Evolutionary conservation across 1,140 invertebrate species (phyloP).

Genomic region (Rhizoglyphus robini): DNA sequence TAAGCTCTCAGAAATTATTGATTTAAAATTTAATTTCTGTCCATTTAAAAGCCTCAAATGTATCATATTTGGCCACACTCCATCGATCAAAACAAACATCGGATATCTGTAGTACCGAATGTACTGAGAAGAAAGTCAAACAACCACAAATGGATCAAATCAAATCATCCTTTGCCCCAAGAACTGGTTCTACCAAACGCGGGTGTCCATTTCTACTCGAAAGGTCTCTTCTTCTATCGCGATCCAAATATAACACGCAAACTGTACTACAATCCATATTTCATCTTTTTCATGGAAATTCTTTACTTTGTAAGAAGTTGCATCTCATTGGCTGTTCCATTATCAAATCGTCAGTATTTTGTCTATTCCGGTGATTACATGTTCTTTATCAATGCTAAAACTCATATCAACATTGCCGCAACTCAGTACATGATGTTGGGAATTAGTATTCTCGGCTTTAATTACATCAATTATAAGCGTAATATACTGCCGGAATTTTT

Average conservation of each 20-base stretch:
- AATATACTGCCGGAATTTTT: background rate
- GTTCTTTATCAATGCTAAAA: background rate
- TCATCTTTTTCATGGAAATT: background rate
- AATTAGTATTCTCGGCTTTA: background rate
- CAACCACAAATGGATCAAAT: no score
- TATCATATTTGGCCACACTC: no score
- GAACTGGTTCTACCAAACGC: background rate
- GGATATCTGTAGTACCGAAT: no score
- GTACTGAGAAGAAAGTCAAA: no score
- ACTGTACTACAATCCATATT: background rate
- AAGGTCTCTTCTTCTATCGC: background rate
- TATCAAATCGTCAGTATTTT: background rate
- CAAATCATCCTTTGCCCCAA: background rate
- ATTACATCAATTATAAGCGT: background rate
- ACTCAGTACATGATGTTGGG: background rate
- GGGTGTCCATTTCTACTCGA: background rate
- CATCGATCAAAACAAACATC: no score
- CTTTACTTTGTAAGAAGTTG: background rate
- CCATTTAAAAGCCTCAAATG: no score
- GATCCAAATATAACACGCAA: background rate
- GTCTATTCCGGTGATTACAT: background rate
- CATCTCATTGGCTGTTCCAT: background rate
- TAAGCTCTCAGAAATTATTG: no score
- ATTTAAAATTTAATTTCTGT: no score
- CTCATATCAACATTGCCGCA: conserved; percentile 9